Evolutionary conservation across 2,797 vertebrate genomes (phyloP).

Genomic region (Sphaeramia orbicularis): DNA sequence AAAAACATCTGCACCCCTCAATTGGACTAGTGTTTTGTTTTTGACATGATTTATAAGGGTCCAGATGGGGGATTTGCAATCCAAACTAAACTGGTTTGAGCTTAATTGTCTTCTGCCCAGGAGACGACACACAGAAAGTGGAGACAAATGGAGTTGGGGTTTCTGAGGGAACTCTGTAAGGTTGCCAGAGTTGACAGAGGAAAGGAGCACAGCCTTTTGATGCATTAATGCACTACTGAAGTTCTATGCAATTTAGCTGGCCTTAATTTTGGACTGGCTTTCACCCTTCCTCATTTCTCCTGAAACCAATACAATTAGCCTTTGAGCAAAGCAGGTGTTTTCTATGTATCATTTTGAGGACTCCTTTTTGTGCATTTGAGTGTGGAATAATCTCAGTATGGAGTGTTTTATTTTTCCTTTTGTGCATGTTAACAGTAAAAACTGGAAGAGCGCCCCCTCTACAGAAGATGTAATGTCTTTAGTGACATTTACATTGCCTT

Average conservation of each 20-base stretch:
- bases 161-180: slow-evolving; percentile 66
- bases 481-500: slow-evolving; percentile 36
- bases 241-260: slow-evolving; percentile 95
- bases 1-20: slow-evolving; percentile 21
- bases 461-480: slow-evolving; percentile 4
- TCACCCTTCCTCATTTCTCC: slow-evolving; percentile 58
- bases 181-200: slow-evolving; percentile 71
- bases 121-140: slow-evolving; percentile 43
- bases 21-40: slow-evolving; percentile 35
- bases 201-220: slow-evolving; percentile 81
- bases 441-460: slow-evolving; percentile 63
- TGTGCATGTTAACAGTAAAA: slow-evolving; percentile 36
- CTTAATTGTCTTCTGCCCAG: slow-evolving; percentile 61
- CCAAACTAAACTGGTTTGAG: slow-evolving; percentile 28
- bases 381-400: slow-evolving; percentile 32
- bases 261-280: slow-evolving; percentile 88
- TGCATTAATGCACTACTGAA: slow-evolving; percentile 84
- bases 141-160: slow-evolving; percentile 56
- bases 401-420: slow-evolving; percentile 17
- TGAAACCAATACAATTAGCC: slow-evolving; percentile 64
- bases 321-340: slow-evolving; percentile 78
- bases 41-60: slow-evolving; percentile 26
- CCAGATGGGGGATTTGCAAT: slow-evolving; percentile 41
- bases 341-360: slow-evolving; percentile 57
- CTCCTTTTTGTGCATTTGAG: slow-evolving; percentile 43